Conservation (phyloP, 2,888 invertebrate genomes). For the Pomacea canaliculata region DNA sequence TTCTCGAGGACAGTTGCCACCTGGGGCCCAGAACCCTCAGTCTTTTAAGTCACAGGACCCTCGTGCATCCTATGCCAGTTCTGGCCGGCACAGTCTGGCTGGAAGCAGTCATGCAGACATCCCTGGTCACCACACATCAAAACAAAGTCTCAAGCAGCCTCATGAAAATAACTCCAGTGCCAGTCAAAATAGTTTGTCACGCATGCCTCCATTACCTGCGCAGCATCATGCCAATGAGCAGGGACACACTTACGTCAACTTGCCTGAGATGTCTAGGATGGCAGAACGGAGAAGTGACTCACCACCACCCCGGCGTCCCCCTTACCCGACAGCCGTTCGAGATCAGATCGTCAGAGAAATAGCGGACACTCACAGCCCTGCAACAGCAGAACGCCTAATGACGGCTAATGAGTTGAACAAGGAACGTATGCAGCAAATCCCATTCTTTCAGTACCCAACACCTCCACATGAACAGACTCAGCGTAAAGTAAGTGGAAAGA, state of each 20-base stretch:
- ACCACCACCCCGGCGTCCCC: conserved; percentile 54
- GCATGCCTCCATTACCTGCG: background rate
- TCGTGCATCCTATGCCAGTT: conserved; percentile 24
- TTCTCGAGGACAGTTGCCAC: background rate
- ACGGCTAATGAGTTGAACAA: conserved; percentile 50
- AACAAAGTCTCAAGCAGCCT: conserved; percentile 12
- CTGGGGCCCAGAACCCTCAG: background rate
- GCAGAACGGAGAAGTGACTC: conserved; percentile 19
- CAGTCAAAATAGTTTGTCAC: conserved; percentile 21
- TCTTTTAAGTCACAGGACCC: conserved; percentile 13
- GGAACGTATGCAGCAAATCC: conserved; percentile 53
- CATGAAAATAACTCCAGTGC: conserved; percentile 1
- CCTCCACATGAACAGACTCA: conserved; percentile 33
- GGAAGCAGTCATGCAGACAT: conserved; percentile 3
- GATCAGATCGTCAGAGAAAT: conserved; percentile 60
- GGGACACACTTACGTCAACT: conserved; percentile 55
- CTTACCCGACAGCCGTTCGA: conserved; percentile 58
- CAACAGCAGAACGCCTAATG: conserved; percentile 52
- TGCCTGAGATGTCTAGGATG: conserved; percentile 34
- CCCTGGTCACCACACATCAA: background rate
- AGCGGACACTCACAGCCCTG: conserved; percentile 58
- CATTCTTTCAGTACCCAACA: conserved; percentile 64
- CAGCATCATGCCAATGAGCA: conserved; percentile 19
- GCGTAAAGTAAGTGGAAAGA: conserved; percentile 20
- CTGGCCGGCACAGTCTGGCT: conserved; percentile 18